phyloP scores from a whole-genome alignment of 37 sponge, comb jelly and placozoan species.

The Cladorhizidae sp. region DNA sequence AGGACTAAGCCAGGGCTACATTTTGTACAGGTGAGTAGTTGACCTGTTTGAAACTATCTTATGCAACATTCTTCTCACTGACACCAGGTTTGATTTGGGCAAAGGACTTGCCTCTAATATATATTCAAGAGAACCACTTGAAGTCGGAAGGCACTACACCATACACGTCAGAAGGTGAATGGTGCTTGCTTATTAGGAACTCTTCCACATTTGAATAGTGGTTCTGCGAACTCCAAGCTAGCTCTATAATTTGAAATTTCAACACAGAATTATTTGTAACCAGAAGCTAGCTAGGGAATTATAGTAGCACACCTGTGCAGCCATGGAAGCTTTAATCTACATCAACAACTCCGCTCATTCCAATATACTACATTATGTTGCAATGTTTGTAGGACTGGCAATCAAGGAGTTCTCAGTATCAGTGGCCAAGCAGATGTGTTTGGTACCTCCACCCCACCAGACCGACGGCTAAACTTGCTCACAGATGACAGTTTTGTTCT shows the following conservation, averaged over 20 bases:
- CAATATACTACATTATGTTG: no score
- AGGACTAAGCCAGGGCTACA: constrained; percentile 25
- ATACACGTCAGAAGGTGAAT: constrained; percentile 41
- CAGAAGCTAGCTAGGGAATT: no score
- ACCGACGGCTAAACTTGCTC: not conserved
- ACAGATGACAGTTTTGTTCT: constrained; percentile 9
- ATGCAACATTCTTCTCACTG: no score
- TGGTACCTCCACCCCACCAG: not conserved
- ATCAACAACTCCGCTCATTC: not conserved
- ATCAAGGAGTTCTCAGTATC: constrained; percentile 22
- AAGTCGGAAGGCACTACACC: constrained; percentile 28
- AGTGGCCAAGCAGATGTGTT: constrained; percentile 17
- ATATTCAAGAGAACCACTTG: constrained; percentile 31
- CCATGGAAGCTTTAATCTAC: not conserved
- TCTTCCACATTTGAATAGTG: no score
- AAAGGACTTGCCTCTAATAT: constrained; percentile 19
- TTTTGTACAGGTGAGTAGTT: constrained; percentile 30
- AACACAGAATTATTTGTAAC: no score
- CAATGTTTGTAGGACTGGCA: constrained; percentile 17
- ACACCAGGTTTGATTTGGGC: constrained; percentile 66
- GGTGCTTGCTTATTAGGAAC: no score
- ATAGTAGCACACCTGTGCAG: no score
- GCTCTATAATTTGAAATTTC: no score
- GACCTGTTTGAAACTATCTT: not conserved
- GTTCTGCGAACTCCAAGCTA: no score